Evolutionary conservation across 2,888 invertebrate genomes (phyloP), one percentile per base, ranked within the genome.

Genomic region (Agonopterix heracliana): DNA sequence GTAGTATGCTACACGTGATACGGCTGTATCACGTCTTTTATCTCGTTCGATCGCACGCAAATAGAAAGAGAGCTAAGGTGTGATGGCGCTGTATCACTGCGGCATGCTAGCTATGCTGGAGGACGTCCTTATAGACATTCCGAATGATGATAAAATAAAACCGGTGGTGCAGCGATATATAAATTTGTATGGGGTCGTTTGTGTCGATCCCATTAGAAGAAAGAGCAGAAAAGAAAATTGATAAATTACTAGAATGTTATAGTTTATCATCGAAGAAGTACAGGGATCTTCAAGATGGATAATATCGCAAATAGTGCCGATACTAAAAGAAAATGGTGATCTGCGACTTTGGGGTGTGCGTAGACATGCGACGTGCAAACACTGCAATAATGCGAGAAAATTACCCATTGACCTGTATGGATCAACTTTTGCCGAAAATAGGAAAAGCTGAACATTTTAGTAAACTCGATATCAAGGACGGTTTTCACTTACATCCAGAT

Each of bases 401-500:
- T 11, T 54, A 57, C 34, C 60, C 52, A 5, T 40, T 60, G 8
- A 55, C 51, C 1, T 49, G 34, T 3, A 51, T 54, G 54, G 52
- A 52, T 8, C 41, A 55, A 9, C n/a, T 53, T 1, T 10, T 50
- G 17, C 53, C 53, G 3, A 52, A 55, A 44, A 35, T 63, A 0
- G 48, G 49, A 9, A 57, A 58, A 41, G 60, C 64, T 2, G 54
- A 59, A 43, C 14, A 45, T 34, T 70, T 66, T 40, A 52, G 56
- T 12, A 68, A 74, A 54, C 51, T 74, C 2, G 75, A 78, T 50
- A 49, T 76, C 3, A 65, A 51, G 50, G 9, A 35, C 35, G 35
- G 7, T 8, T 35, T 35, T 35, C n/a, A n/a, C n/a, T n/a, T n/a
- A n/a, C n/a, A n/a, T n/a, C n/a, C n/a, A n/a, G n/a, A n/a, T n/a